Evolutionary conservation across 2,797 vertebrate species (phyloP), one percentile per base, ranked within the genome.

Genomic region (Mormyrops attenuatus): DNA sequence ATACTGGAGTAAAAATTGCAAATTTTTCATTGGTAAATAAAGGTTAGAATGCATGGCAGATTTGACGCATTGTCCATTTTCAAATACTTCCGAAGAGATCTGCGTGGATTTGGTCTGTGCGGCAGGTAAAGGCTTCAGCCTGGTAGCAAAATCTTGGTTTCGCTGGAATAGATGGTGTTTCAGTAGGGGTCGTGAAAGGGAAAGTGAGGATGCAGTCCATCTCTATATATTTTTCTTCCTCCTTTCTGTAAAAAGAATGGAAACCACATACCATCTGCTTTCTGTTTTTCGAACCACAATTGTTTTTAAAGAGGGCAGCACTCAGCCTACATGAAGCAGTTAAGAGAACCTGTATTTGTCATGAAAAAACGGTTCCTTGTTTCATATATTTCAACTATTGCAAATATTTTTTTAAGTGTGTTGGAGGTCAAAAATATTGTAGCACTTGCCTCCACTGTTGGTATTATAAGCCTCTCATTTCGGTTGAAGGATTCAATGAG

Each of bases 181-280:
- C 91, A 95, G 90, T 95, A 96, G 17, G 91, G 52, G 85, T 96
- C 95, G 15, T 93, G 87, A 90, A 96, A 96, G 57, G 95, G 96
- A 91, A 96, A 96, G 89, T 96, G 93, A 82, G 95, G 95, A 91
- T 96, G 95, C 89, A 92, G 92, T 60, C 92, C 94, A 80, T 96
- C 96, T 91, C 95, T 94, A 94, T 95, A 95, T 80, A 95, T 93
- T 90, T 52, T 94, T 34, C 92, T 91, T 55, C 94, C 93, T 0
- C 93, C 92, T 87, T 90, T 95, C 95, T 96, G 94, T 90, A 17
- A 66, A 89, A 47, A 55, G 1, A 63, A 89, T 0, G 50, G 41
- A 90, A 15, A 87, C 30, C 22, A 22, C 7, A 52, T 44, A 8
- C 41, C 17, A n/a, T 47, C 73, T 8, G 17, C 38, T 47, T 80